Evolutionary conservation across 2,888 invertebrate genomes (phyloP).

Genomic region (Mythimna ferrago): DNA sequence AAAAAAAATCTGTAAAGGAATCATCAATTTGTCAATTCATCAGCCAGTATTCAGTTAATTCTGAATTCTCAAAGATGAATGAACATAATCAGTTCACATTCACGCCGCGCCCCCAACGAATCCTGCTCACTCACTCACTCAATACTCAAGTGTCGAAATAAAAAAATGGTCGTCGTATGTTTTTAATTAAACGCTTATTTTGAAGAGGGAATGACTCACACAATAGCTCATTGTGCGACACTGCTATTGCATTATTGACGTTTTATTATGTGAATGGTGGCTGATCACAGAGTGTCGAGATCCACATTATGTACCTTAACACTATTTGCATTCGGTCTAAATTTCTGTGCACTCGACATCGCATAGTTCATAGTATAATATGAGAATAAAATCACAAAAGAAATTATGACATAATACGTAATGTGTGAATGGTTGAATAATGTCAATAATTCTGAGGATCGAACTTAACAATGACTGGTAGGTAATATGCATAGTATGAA

Average conservation of each 20-base stretch:
- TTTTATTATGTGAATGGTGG: constrained; percentile 70
- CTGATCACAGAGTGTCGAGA: constrained; percentile 42
- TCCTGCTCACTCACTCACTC: constrained; percentile 62
- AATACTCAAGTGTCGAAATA: constrained; percentile 65
- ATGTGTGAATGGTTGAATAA: constrained; percentile 64
- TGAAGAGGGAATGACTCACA: constrained; percentile 73
- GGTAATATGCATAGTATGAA: constrained; percentile 17
- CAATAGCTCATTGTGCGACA: constrained; percentile 78
- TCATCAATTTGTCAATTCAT: constrained; percentile 78
- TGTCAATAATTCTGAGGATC: constrained; percentile 59
- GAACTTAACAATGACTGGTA: constrained; percentile 40
- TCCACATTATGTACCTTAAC: constrained; percentile 45
- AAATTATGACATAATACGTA: constrained; percentile 67
- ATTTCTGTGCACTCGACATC: constrained; percentile 13
- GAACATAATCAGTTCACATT: constrained; percentile 75
- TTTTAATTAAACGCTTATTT: constrained; percentile 80
- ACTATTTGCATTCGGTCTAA: neutral
- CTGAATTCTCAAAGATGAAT: constrained; percentile 70
- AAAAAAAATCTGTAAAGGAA: constrained; percentile 54
- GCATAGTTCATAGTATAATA: constrained; percentile 54
- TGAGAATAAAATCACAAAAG: constrained; percentile 63
- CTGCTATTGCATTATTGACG: constrained; percentile 73
- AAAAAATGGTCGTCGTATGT: constrained; percentile 70
- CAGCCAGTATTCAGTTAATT: constrained; percentile 72
- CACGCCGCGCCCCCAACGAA: constrained; percentile 64